Conservation (phyloP, 2,113 vertebrate genomes). For the Tupaia tana region DNA sequence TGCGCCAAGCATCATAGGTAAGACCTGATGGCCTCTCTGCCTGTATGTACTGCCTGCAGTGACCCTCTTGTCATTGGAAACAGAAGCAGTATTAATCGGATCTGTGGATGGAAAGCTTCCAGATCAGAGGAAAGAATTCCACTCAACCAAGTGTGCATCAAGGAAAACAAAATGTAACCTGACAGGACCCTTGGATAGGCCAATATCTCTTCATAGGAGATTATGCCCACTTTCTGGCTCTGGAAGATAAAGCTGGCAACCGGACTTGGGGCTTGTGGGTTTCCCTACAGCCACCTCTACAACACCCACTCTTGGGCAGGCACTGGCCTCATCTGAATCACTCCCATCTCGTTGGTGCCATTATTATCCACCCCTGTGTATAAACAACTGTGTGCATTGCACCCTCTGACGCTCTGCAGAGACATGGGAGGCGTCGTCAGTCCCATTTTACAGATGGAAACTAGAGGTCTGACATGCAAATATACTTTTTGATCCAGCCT, state of each 20-base stretch:
- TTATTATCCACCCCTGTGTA: not conserved
- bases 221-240: accelerated
- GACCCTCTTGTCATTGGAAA: accelerated
- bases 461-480: not conserved
- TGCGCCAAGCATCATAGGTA: not conserved
- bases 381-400: not conserved
- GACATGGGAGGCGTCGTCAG: accelerated
- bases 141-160: accelerated
- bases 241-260: accelerated
- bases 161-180: not conserved
- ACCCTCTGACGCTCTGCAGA: not conserved
- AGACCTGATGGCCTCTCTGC: not conserved
- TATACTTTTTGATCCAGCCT: accelerated
- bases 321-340: accelerated
- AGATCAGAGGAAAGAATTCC: not conserved
- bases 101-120: not conserved
- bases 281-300: accelerated
- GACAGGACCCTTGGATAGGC: accelerated
- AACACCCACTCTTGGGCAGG: not conserved
- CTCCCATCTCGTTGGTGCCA: accelerated
- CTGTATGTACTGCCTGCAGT: not conserved
- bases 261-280: not conserved
- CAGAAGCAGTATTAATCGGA: not conserved
- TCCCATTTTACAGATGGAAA: not conserved
- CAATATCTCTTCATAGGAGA: accelerated